A percentile compares a stretch with the other conserved stretches of the same genome.
phyloP scores from a whole-genome alignment of 2,113 vertebrate species.

The Ovis canadensis region DNA sequence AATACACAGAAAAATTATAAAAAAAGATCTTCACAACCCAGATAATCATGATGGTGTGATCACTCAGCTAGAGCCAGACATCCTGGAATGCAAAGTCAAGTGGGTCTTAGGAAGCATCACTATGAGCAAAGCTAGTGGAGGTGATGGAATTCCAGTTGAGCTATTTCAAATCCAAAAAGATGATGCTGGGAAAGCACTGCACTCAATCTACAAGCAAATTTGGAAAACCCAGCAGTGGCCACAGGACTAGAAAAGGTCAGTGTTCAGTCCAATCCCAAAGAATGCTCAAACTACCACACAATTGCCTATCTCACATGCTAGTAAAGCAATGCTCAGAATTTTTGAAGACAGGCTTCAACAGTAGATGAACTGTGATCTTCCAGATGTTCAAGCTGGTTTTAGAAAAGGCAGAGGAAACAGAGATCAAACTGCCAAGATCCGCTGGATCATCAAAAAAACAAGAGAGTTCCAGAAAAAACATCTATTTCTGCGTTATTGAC shows the following conservation, averaged over 20 bases:
- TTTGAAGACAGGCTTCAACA: not conserved
- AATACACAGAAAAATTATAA: not conserved
- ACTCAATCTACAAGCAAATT: not conserved
- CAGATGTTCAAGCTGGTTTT: not conserved
- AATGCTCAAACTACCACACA: not conserved
- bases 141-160: not conserved
- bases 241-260: not conserved
- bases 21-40: not conserved
- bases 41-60: not conserved
- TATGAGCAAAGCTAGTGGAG: not conserved
- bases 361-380: rapidly evolving
- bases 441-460: not conserved
- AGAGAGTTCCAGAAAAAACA: not conserved
- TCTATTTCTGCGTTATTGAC: not conserved
- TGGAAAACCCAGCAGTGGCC: not conserved
- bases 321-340: not conserved
- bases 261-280: not conserved
- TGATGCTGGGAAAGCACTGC: not conserved
- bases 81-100: not conserved
- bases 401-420: not conserved
- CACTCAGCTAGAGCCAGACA: not conserved
- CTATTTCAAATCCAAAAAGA: not conserved
- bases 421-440: not conserved
- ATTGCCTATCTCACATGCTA: not conserved
- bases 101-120: not conserved